Evolutionary conservation across 2,888 invertebrate species (phyloP), one percentile per base, ranked within the genome.

Genomic region (Lissocephala sabroskyi): DNA sequence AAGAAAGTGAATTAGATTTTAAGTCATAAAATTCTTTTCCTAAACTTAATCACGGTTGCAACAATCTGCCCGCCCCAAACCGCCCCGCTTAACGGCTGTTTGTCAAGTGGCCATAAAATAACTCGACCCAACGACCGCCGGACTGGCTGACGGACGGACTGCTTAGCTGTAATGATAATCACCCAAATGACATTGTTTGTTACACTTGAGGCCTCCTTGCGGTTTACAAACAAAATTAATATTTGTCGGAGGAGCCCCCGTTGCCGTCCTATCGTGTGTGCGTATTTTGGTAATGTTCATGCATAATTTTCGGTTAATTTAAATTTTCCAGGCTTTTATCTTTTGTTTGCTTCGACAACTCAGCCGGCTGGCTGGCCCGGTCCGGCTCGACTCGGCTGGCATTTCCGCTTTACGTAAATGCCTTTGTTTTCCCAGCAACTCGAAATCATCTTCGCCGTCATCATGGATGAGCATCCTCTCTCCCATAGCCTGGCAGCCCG

Each of bases 301-400:
- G 79, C 79, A 80, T 80, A 80, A 80, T 80, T 79, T 79, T 77
- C 64, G 73, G 75, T 80, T 79, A 80, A 79, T 79, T 79, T 79
- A 64, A 73, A 66, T 74, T 71, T 73, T 70, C 60, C 54, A 49
- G 52, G 70, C 68, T 75, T 74, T 73, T 73, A 73, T 73, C 77
- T 74, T 66, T 74, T 73, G 71, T 76, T 73, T 76, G 71, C 59
- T 43, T 19, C 52, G 39, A 10, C 44, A 41, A 10, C 36, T 39
- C 48, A 33, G 29, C 33, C 46, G n/a, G n/a, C n/a, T n/a, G n/a
- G n/a, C n/a, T n/a, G n/a, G n/a, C n/a, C n/a, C n/a, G n/a, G n/a
- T n/a, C n/a, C n/a, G n/a, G n/a, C n/a, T n/a, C n/a, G n/a, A 14
- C 29, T 16, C 26, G n/a, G 16, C 10, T 33, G 32, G 16, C 52